Evolutionary conservation across 2,888 invertebrate genomes (phyloP).

Genomic region (Emesis castigata): DNA sequence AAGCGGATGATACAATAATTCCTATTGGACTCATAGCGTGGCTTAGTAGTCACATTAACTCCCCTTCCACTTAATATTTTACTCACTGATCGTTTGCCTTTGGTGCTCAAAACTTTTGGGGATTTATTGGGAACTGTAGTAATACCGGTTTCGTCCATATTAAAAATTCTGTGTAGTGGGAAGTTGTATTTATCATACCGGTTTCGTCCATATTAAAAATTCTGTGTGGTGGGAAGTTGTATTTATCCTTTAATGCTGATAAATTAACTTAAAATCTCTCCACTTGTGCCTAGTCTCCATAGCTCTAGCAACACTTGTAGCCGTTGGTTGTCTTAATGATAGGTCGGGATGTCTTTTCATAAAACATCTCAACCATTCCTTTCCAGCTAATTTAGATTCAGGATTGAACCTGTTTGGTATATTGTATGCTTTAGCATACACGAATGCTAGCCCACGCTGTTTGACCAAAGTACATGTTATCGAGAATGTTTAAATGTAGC

Average conservation of each 20-base stretch:
- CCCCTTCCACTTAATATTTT: slow-evolving; percentile 30
- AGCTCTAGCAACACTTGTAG: slow-evolving; percentile 6
- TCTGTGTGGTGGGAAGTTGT: slow-evolving; percentile 20
- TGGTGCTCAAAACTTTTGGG: not conserved
- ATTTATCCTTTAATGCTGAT: not conserved
- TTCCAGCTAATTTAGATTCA: slow-evolving; percentile 12
- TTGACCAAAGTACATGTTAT: not conserved
- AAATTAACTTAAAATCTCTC: not conserved
- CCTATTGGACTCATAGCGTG: slow-evolving; percentile 64
- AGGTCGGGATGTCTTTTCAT: not conserved
- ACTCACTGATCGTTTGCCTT: not conserved
- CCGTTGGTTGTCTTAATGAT: slow-evolving; percentile 2
- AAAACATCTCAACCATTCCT: slow-evolving; percentile 3
- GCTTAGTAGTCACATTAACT: slow-evolving; percentile 55
- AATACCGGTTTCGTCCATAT: slow-evolving; percentile 31
- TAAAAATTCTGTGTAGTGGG: slow-evolving; percentile 30
- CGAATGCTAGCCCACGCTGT: slow-evolving; percentile 1
- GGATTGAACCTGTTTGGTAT: not conserved
- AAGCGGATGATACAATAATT: slow-evolving; percentile 69
- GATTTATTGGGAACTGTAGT: not conserved
- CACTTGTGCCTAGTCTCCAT: not conserved
- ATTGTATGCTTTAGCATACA: slow-evolving; percentile 27
- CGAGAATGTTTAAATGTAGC: not conserved
- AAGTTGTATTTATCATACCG: slow-evolving; percentile 11
- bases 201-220: slow-evolving; percentile 35